These are phyloP conservation scores for Trichonephila inaurata DNA, from an alignment of 1,140 invertebrate genomes.

Conservation along the genomic window DNA sequence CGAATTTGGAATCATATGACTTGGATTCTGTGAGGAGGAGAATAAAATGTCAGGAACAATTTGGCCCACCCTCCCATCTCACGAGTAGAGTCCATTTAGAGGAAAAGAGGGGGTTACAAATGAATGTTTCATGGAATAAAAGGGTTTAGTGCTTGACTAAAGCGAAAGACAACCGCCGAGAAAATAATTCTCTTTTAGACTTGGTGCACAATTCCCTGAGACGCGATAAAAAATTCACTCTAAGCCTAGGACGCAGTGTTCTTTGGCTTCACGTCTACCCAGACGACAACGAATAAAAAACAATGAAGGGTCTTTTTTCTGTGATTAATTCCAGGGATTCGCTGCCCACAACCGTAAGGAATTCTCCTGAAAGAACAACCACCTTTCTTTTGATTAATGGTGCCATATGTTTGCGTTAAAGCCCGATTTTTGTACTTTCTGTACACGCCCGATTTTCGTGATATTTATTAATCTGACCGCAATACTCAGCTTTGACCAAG, in stretches of 20 bases:
- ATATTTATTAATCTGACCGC: too few species aligned
- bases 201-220: neutral
- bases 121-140: conserved; percentile 12
- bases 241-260: neutral
- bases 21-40: neutral
- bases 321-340: too few species aligned
- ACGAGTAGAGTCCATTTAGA: neutral
- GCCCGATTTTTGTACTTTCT: too few species aligned
- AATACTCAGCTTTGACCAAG: too few species aligned
- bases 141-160: conserved; percentile 2
- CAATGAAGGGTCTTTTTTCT: too few species aligned
- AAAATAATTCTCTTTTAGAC: conserved; percentile 14
- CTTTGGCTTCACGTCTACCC: neutral
- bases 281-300: too few species aligned
- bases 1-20: neutral
- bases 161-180: neutral
- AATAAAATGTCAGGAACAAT: conserved; percentile 27
- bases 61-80: neutral
- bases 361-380: too few species aligned
- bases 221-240: conserved; percentile 9
- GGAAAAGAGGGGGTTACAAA: neutral
- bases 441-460: too few species aligned
- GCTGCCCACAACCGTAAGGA: too few species aligned
- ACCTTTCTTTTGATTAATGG: too few species aligned
- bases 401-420: neutral